These are phyloP conservation scores for Diachasma alloeum DNA, from an alignment of 1,140 invertebrate genomes.

Conservation along the genomic window DNA sequence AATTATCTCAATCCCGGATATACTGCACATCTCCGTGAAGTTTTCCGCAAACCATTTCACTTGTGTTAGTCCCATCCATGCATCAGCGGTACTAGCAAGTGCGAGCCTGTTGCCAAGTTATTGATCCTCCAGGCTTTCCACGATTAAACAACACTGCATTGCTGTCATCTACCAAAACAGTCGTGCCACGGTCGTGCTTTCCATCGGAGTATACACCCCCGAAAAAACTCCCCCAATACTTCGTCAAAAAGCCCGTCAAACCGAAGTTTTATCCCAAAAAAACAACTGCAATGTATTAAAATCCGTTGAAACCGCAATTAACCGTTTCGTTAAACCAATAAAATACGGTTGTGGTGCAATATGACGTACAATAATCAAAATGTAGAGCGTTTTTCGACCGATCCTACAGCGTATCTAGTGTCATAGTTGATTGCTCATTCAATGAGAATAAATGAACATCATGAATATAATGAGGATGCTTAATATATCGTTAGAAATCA, in stretches of 20 bases:
- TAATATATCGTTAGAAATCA: no score
- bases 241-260: not conserved
- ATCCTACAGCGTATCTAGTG: no score
- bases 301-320: not conserved
- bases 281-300: not conserved
- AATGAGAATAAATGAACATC: no score
- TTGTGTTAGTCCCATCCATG: not conserved
- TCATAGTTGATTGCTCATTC: no score
- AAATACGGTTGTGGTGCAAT: slow-evolving; percentile 28
- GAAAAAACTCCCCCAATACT: not conserved
- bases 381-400: slow-evolving; percentile 33
- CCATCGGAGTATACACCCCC: slow-evolving; percentile 19
- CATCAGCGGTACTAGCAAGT: slow-evolving; percentile 42
- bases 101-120: slow-evolving; percentile 65
- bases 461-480: no score
- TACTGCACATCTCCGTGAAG: not conserved
- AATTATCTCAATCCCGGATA: not conserved
- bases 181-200: slow-evolving; percentile 39
- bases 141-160: slow-evolving; percentile 65
- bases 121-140: slow-evolving; percentile 55
- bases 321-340: not conserved
- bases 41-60: not conserved
- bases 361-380: slow-evolving; percentile 39
- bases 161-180: slow-evolving; percentile 61
- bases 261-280: not conserved